A percentile compares a stretch with the other conserved stretches of the same genome.
Conservation (phyloP, 2,888 invertebrate species). For the Drosophila kambysellisi region DNA sequence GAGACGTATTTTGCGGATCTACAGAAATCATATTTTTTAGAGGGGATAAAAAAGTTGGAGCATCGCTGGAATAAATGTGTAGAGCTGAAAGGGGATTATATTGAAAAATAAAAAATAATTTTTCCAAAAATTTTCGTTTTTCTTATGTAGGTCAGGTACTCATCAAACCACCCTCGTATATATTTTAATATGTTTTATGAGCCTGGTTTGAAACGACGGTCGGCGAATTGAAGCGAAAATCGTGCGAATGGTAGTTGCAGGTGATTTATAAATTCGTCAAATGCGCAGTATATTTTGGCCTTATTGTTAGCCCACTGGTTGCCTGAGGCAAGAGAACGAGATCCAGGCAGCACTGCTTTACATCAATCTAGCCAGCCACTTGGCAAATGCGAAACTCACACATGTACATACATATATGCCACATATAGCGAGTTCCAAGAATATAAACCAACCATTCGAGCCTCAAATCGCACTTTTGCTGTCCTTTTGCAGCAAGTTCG, state of each 20-base stretch:
- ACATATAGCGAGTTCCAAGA: conserved; percentile 4
- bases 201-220: conserved; percentile 24
- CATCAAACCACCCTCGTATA: no score
- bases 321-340: conserved; percentile 1
- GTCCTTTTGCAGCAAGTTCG: conserved; percentile 34
- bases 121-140: no score
- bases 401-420: neutral
- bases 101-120: no score
- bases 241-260: conserved; percentile 46
- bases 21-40: no score
- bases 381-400: conserved; percentile 1
- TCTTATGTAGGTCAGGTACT: no score
- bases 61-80: no score
- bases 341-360: neutral
- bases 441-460: neutral
- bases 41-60: no score
- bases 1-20: no score
- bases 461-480: conserved; percentile 19
- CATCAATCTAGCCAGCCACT: conserved; percentile 15
- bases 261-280: conserved; percentile 71
- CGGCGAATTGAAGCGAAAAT: conserved; percentile 38
- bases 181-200: conserved; percentile 69
- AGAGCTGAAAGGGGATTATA: no score
- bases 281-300: conserved; percentile 37
- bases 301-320: conserved; percentile 32